Evolutionary conservation across 2,888 invertebrate species (phyloP).

Genomic region (Aethes cnicana): DNA sequence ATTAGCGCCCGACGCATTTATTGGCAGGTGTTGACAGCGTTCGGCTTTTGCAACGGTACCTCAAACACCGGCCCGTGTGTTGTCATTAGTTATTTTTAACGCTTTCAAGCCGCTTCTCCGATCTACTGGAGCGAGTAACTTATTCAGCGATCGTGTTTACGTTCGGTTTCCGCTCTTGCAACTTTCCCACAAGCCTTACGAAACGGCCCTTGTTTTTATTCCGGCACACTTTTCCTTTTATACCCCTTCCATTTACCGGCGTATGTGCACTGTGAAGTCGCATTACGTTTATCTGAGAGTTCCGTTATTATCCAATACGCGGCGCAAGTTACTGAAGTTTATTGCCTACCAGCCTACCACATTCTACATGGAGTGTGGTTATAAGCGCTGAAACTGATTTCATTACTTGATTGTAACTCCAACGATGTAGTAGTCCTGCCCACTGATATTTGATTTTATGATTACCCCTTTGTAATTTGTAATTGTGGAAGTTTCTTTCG

Average conservation of each 20-base stretch:
- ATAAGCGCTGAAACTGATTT: too few species aligned
- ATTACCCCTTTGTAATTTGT: too few species aligned
- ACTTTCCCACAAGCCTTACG: conserved; percentile 79
- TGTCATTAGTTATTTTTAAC: conserved; percentile 81
- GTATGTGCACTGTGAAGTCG: conserved; percentile 47
- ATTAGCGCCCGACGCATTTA: conserved; percentile 6
- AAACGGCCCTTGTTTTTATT: conserved; percentile 70
- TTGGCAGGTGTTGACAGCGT: conserved; percentile 27
- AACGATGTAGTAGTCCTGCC: too few species aligned
- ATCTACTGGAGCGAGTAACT: conserved; percentile 61
- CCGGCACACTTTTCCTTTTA: conserved; percentile 73
- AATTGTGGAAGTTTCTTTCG: conserved; percentile 8
- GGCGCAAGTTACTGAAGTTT: conserved; percentile 15
- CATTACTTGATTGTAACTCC: too few species aligned
- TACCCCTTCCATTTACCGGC: conserved; percentile 52
- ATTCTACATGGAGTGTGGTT: not conserved
- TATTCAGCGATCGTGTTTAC: conserved; percentile 59
- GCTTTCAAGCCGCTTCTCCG: conserved; percentile 50
- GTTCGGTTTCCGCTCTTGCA: conserved; percentile 66
- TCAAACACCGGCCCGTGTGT: conserved; percentile 61
- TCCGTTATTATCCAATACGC: conserved; percentile 50
- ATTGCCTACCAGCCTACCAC: not conserved
- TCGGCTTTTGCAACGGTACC: conserved; percentile 75
- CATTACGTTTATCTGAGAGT: conserved; percentile 48
- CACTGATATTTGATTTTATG: too few species aligned